These are phyloP conservation scores for Oriolus oriolus DNA, from an alignment of 2,113 vertebrate genomes.

Conservation along the genomic window DNA sequence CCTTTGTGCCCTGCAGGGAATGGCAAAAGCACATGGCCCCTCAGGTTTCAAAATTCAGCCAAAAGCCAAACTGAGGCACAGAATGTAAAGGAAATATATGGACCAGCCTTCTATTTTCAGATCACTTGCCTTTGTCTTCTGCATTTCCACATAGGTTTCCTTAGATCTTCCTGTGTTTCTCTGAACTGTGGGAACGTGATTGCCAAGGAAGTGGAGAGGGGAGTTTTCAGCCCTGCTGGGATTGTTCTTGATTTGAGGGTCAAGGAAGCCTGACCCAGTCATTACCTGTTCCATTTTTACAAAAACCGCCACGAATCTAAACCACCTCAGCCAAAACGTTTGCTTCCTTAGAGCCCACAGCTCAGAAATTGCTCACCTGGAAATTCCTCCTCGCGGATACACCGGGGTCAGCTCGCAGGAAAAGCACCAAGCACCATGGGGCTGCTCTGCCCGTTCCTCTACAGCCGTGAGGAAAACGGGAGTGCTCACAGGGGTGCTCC, in stretches of 20 bases:
- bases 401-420: not conserved
- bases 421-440: not conserved
- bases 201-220: slow-evolving; percentile 69
- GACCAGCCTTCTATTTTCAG: slow-evolving; percentile 62
- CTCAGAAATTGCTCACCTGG: not conserved
- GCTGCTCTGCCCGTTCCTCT: not conserved
- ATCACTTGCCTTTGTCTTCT: slow-evolving; percentile 59
- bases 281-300: slow-evolving; percentile 53
- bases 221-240: slow-evolving; percentile 56
- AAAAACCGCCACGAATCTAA: not conserved
- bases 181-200: slow-evolving; percentile 71
- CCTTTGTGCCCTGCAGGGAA: slow-evolving; percentile 17
- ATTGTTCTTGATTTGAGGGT: slow-evolving; percentile 73
- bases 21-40: slow-evolving; percentile 36
- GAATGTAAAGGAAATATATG: slow-evolving; percentile 71
- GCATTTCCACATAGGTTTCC: slow-evolving; percentile 70
- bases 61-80: not conserved
- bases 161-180: slow-evolving; percentile 77
- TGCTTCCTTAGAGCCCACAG: slow-evolving; percentile 7
- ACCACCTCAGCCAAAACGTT: not conserved
- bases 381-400: not conserved
- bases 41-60: slow-evolving; percentile 21
- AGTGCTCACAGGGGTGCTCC: not conserved
- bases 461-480: not conserved
- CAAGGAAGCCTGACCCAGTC: slow-evolving; percentile 64